Evolutionary conservation across 2,113 vertebrate genomes (phyloP), one percentile per base, ranked within the genome.

Genomic region (Mobula birostris): DNA sequence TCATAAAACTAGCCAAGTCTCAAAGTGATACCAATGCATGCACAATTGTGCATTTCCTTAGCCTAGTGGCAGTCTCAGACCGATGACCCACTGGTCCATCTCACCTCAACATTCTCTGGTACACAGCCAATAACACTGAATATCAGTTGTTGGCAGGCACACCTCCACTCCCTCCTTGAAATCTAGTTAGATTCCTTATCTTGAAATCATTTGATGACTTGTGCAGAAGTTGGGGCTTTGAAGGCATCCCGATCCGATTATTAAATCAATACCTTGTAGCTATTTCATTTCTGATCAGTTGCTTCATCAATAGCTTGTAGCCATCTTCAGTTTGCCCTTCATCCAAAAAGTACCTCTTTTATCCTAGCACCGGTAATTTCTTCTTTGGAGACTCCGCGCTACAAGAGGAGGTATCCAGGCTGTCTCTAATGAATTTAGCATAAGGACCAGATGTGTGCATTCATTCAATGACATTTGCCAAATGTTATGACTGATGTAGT

Each of bases 401-500:
- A 29, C 32, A 6, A 66, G 48, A 63, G 61, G 85, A 90, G 61
- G 29, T 68, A n/a, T 90, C 63, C 61, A n/a, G 85, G n/a, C 85
- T 19, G 61, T 90, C 61, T 66, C 61, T 90, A 90, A 90, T 90
- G 85, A 90, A 63, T 90, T 90, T 90, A 90, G 85, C 85, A 90
- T 90, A 90, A 90, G 68, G 90, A 70, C 90, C 90, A 93, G 90
- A 93, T 93, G 90, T 93, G 90, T 93, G 68, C 68, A 14, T 74
- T 93, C 66, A 74, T 70, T 19, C 90, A 32, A n/a, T 63, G 85
- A 90, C 85, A 15, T 93, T 93, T 93, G 90, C 66, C 90, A 93
- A 93, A 93, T 74, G 68, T 74, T 93, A 74, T 70, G 90, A 74
- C 68, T 93, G 90, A 93, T 93, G 90, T 70, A 93, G 90, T 93